Evolutionary conservation across 2,797 vertebrate species (phyloP), one percentile per base, ranked within the genome.

Genomic region (Pangasius larnaudii): DNA sequence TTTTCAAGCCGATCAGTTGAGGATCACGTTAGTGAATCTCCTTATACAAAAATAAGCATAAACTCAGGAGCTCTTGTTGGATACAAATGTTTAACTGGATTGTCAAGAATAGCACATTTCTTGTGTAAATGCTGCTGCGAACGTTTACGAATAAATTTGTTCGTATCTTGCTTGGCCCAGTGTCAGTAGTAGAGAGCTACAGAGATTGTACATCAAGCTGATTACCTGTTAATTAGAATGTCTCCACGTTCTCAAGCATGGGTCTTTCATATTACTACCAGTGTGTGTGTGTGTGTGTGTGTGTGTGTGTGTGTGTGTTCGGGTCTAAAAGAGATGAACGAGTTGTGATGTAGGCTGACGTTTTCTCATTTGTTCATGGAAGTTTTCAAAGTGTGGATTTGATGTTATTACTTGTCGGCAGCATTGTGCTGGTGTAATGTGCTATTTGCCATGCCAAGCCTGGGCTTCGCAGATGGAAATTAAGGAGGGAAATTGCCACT

Each of bases 401-500:
- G 92, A 96, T 95, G 95, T 96, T 95, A 96, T 96, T 96, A 96
- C 95, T 96, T 94, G 92, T 89, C 93, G 63, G 93, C 94, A 93
- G 95, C 94, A 95, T 94, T 90, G 91, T 88, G 93, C 92, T 92
- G 94, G 94, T 94, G 95, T 96, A 96, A 96, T 96, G 95, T 95
- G 95, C 96, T 95, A 95, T 96, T 97, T 97, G 95, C 95, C 95
- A 96, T 96, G 95, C 96, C 95, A 94, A 93, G 93, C 94, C 95
- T 91, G 94, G 94, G 94, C 94, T 95, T 95, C 89, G 94, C 95
- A 95, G 95, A 96, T 95, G 95, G 95, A 96, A 97, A 97, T 96
- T 96, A 96, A 94, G 95, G 94, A 93, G 94, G 95, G 95, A 96
- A 96, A 97, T 97, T 96, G 96, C 95, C 95, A 95, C 96, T 96